These are phyloP conservation scores for Sinocyclocheilus rhinocerous DNA, from an alignment of 2,113 vertebrate genomes.

Conservation along the genomic window DNA sequence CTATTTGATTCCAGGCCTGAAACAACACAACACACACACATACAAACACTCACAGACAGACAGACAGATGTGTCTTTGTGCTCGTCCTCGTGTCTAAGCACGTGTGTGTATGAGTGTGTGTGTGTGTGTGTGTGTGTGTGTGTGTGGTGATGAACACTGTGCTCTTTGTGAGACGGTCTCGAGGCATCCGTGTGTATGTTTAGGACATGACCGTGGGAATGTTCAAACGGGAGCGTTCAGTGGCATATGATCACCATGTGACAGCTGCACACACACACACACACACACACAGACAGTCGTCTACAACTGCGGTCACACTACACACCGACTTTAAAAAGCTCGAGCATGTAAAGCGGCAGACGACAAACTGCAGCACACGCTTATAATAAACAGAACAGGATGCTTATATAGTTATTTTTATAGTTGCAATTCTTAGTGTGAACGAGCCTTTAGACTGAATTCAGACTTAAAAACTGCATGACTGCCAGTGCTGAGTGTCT, in stretches of 20 bases:
- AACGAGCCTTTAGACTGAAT: background rate
- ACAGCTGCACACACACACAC: background rate
- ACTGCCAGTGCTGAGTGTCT: background rate
- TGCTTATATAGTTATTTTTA: too few relatives aligned
- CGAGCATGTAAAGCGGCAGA: too few relatives aligned
- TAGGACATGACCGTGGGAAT: constrained; percentile 41
- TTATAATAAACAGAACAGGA: too few relatives aligned
- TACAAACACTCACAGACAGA: background rate
- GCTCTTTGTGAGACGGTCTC: constrained; percentile 34
- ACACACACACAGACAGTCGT: background rate
- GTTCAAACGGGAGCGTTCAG: background rate
- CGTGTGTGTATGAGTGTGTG: background rate
- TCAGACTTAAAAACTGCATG: background rate
- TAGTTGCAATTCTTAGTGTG: too few relatives aligned
- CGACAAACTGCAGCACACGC: too few relatives aligned
- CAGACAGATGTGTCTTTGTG: constrained; percentile 21
- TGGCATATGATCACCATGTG: constrained; percentile 57
- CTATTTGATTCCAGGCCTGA: background rate
- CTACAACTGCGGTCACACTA: background rate
- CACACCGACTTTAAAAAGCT: too few relatives aligned
- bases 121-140: constrained; percentile 6
- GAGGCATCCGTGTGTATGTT: constrained; percentile 23
- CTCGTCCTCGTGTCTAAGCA: background rate
- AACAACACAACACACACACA: background rate
- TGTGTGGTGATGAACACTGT: constrained; percentile 2